phyloP scores from a whole-genome alignment of 2,797 vertebrate genomes.

The Ctenochaetus hawaiiensis region DNA sequence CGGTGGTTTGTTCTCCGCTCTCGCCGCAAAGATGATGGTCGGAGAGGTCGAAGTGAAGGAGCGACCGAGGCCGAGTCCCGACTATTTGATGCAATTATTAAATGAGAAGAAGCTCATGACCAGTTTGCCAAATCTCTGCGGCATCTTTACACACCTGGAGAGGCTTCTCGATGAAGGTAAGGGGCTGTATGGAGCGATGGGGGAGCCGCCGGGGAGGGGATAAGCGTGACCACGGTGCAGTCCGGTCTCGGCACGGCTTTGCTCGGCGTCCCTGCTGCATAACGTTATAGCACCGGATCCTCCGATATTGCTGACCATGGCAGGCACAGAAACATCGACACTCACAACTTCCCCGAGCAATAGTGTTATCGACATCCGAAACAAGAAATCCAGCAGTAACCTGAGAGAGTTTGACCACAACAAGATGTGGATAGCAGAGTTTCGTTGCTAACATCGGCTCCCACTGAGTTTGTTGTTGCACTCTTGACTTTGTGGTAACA shows the following conservation, averaged over 20 bases:
- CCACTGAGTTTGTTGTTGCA: conserved; percentile 51
- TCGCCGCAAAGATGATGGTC: conserved; percentile 89
- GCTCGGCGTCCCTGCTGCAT: conserved; percentile 61
- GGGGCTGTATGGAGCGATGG: conserved; percentile 29
- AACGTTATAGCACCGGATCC: conserved; percentile 4
- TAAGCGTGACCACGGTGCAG: conserved; percentile 66
- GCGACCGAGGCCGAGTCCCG: conserved; percentile 91
- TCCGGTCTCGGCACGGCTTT: conserved; percentile 56
- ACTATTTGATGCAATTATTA: conserved; percentile 91
- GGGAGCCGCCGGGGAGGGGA: not conserved
- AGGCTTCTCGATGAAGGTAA: conserved; percentile 98
- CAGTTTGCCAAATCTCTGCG: conserved; percentile 90
- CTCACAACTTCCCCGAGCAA: conserved; percentile 17
- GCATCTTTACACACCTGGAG: conserved; percentile 93
- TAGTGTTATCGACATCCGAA: too few species aligned
- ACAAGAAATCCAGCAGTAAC: not conserved
- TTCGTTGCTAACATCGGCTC: conserved; percentile 26
- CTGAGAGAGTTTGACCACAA: not conserved
- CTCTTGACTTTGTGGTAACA: conserved; percentile 59
- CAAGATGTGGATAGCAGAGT: conserved; percentile 16
- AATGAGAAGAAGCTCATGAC: conserved; percentile 92
- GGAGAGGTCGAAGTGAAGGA: conserved; percentile 92
- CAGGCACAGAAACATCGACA: not conserved
- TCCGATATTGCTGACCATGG: conserved; percentile 11
- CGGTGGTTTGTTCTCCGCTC: conserved; percentile 77